phyloP scores from a whole-genome alignment of 23 tunicate species.

The Corella eumyota region DNA sequence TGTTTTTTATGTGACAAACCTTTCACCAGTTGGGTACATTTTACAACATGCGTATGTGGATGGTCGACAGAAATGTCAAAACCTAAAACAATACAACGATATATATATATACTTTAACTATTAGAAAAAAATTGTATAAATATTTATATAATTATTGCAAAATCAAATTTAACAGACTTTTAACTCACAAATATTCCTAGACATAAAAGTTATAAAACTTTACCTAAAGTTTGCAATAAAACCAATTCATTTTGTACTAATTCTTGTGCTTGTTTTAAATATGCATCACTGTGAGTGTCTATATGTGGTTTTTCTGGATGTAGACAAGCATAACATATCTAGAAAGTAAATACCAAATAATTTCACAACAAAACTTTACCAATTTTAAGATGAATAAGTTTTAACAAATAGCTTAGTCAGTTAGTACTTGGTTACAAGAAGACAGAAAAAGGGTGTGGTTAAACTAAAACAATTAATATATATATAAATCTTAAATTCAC shows the following conservation, averaged over 20 bases:
- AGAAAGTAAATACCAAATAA: background rate
- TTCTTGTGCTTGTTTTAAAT: constrained; percentile 77
- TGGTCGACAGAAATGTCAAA: constrained; percentile 97
- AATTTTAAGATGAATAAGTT: too few relatives aligned
- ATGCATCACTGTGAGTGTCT: constrained; percentile 62
- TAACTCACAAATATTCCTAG: too few relatives aligned
- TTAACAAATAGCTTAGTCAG: too few relatives aligned
- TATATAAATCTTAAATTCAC: too few relatives aligned
- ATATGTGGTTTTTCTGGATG: constrained; percentile 78
- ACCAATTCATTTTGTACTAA: constrained; percentile 84
- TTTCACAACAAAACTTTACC: too few relatives aligned
- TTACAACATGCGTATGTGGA: constrained; percentile 98
- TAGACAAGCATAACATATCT: constrained; percentile 76
- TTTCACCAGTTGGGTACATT: constrained; percentile 88
- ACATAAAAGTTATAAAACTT: too few relatives aligned
- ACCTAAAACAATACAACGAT: constrained; percentile 26
- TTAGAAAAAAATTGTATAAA: background rate
- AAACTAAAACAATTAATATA: too few relatives aligned
- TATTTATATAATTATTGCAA: too few relatives aligned
- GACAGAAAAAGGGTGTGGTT: too few relatives aligned
- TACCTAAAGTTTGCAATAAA: constrained; percentile 89
- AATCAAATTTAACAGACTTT: too few relatives aligned
- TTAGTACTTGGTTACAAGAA: too few relatives aligned
- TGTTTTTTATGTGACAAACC: constrained; percentile 53
- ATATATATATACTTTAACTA: background rate